Evolutionary conservation across 2,797 vertebrate species (phyloP).

Genomic region (Serranus cabrilla): DNA sequence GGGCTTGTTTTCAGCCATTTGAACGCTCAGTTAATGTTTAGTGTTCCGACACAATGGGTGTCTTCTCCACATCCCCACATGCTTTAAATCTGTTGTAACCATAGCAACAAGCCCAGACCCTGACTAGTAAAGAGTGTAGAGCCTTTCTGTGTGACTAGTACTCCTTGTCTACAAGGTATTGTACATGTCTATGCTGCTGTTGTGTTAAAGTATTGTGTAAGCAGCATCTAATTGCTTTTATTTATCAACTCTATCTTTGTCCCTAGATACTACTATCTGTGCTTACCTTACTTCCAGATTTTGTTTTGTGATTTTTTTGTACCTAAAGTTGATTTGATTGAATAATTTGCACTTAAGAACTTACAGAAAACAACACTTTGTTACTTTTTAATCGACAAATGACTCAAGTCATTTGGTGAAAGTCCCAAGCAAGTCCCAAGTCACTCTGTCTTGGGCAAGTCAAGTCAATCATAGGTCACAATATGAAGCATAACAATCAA

Average conservation of each 20-base stretch:
- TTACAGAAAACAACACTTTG: neutral
- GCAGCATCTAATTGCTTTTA: neutral
- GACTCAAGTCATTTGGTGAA: too few species aligned
- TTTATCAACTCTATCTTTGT: neutral
- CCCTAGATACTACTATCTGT: rapidly evolving
- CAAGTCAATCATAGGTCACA: too few species aligned
- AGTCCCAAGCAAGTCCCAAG: too few species aligned
- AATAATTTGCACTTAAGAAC: neutral
- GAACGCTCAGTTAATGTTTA: neutral
- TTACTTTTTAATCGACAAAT: too few species aligned
- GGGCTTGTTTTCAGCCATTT: slow-evolving; percentile 22
- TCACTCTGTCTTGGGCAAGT: too few species aligned
- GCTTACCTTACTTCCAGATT: too few species aligned
- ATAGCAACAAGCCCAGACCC: slow-evolving; percentile 75
- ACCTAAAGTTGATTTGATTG: neutral
- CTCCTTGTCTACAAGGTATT: slow-evolving; percentile 37
- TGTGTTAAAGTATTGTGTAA: neutral
- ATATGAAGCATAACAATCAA: too few species aligned
- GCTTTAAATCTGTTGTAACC: slow-evolving; percentile 73
- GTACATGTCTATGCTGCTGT: slow-evolving; percentile 4
- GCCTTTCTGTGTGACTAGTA: slow-evolving; percentile 7
- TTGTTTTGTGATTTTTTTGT: neutral
- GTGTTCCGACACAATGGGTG: slow-evolving; percentile 4
- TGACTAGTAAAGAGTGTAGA: slow-evolving; percentile 23
- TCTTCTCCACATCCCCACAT: slow-evolving; percentile 30